phyloP scores from a whole-genome alignment of 92 coral and sea anemone species.

The Porites cylindrica region DNA sequence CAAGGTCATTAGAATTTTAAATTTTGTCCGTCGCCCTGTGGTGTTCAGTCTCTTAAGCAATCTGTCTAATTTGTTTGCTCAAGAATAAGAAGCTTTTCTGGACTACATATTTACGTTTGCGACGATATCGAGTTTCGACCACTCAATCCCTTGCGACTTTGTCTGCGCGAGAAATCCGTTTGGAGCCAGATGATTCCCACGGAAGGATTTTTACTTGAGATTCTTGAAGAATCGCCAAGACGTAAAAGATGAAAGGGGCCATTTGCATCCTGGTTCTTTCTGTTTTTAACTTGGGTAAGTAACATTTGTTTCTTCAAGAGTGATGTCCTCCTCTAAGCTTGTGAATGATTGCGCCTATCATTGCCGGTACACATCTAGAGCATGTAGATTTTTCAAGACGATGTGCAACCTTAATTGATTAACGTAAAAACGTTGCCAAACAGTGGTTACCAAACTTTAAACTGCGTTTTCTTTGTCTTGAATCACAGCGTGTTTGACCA shows the following conservation, averaged over 20 bases:
- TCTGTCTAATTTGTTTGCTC: constrained; percentile 44
- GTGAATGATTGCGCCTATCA: not conserved
- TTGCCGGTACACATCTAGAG: not conserved
- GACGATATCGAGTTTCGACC: constrained; percentile 29
- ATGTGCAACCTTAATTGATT: not conserved
- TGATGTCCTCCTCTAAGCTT: not conserved
- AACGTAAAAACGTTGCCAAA: not conserved
- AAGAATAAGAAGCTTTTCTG: constrained; percentile 18
- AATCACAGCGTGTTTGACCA: not conserved
- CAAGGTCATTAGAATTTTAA: constrained; percentile 26
- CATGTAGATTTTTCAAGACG: not conserved
- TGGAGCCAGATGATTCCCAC: not conserved
- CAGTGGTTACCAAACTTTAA: constrained; percentile 1
- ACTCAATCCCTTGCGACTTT: not conserved
- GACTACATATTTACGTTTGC: constrained; percentile 18
- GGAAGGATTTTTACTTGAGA: not conserved
- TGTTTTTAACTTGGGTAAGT: constrained; percentile 36
- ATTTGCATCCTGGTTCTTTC: not conserved
- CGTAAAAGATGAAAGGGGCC: not conserved
- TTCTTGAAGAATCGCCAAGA: not conserved
- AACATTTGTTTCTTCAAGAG: not conserved
- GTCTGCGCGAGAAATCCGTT: not conserved
- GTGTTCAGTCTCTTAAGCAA: constrained; percentile 31
- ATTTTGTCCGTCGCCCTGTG: constrained; percentile 31
- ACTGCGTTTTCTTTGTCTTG: constrained; percentile 9